Evolutionary conservation across 2,113 vertebrate genomes (phyloP).

Genomic region (Pseudolaguvia tuberculata): DNA sequence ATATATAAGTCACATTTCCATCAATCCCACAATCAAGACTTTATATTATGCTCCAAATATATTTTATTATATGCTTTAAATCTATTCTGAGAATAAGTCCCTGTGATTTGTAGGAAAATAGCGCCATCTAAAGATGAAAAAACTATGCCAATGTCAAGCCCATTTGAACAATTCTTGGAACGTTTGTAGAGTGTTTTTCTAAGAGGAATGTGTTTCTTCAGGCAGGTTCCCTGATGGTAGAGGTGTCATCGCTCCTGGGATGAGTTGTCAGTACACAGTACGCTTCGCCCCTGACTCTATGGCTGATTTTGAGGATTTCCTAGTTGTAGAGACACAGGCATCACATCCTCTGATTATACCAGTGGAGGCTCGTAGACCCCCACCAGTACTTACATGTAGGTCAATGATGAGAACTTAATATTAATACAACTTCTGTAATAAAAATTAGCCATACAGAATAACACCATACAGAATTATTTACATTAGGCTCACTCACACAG

Average conservation of each 20-base stretch:
- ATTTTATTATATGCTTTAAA: no score
- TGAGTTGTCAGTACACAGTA: slow-evolving; percentile 82
- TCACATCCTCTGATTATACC: slow-evolving; percentile 75
- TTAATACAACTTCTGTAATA: neutral
- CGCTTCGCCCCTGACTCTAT: slow-evolving; percentile 84
- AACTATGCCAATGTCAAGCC: neutral
- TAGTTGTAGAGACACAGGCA: slow-evolving; percentile 79
- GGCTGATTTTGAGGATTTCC: slow-evolving; percentile 78
- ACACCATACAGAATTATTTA: neutral
- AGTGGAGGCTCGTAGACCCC: slow-evolving; percentile 73
- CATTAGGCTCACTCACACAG: neutral
- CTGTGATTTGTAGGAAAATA: slow-evolving; percentile 5
- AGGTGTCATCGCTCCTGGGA: slow-evolving; percentile 85
- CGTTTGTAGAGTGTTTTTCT: neutral
- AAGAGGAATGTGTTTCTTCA: slow-evolving; percentile 46
- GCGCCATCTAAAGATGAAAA: slow-evolving; percentile 23
- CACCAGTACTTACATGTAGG: slow-evolving; percentile 84
- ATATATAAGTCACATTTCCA: no score
- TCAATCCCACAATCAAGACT: no score
- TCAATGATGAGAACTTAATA: neutral
- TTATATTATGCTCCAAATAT: no score
- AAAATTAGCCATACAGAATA: neutral
- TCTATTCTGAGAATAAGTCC: neutral
- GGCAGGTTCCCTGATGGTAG: slow-evolving; percentile 86
- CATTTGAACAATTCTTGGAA: no score